Evolutionary conservation across 2,888 invertebrate species (phyloP).

Genomic region (Drosophila nigricruria): DNA sequence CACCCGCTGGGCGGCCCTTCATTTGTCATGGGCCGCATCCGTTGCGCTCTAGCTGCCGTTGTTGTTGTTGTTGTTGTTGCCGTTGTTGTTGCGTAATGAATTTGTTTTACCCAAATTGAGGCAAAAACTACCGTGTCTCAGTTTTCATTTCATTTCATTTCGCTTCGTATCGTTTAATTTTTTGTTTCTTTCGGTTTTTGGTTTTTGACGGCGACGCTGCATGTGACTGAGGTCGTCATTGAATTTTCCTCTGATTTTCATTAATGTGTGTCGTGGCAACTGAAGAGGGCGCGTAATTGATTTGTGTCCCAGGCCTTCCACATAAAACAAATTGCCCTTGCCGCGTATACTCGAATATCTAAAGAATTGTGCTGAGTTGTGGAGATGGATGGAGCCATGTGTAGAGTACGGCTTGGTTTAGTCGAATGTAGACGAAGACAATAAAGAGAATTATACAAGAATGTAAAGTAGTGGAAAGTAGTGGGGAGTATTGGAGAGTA

Average conservation of each 20-base stretch:
- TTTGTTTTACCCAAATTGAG: slow-evolving; percentile 66
- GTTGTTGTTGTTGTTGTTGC: slow-evolving; percentile 12
- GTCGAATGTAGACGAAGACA: not conserved
- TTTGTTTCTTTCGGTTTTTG: slow-evolving; percentile 23
- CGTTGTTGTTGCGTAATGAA: slow-evolving; percentile 64
- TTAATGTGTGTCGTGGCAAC: slow-evolving; percentile 60
- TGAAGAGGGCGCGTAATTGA: slow-evolving; percentile 70
- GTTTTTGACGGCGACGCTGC: slow-evolving; percentile 41
- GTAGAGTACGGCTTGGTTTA: not conserved
- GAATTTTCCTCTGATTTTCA: slow-evolving; percentile 67
- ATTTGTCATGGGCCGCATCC: slow-evolving; percentile 69
- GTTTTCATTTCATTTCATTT: slow-evolving; percentile 50
- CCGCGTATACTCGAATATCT: slow-evolving; percentile 3
- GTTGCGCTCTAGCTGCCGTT: slow-evolving; percentile 36
- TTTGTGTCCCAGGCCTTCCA: slow-evolving; percentile 63
- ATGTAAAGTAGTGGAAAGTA: not conserved
- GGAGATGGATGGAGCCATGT: not conserved
- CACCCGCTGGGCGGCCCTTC: slow-evolving; percentile 66
- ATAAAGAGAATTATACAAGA: not conserved
- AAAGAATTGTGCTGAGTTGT: not conserved
- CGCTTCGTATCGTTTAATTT: slow-evolving; percentile 25
- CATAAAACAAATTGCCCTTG: slow-evolving; percentile 59
- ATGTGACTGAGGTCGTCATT: slow-evolving; percentile 58
- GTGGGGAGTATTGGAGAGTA: not conserved
- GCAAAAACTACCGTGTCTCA: slow-evolving; percentile 56